These are phyloP conservation scores for Aythya baeri DNA, from an alignment of 2,113 vertebrate species.

Conservation along the genomic window DNA sequence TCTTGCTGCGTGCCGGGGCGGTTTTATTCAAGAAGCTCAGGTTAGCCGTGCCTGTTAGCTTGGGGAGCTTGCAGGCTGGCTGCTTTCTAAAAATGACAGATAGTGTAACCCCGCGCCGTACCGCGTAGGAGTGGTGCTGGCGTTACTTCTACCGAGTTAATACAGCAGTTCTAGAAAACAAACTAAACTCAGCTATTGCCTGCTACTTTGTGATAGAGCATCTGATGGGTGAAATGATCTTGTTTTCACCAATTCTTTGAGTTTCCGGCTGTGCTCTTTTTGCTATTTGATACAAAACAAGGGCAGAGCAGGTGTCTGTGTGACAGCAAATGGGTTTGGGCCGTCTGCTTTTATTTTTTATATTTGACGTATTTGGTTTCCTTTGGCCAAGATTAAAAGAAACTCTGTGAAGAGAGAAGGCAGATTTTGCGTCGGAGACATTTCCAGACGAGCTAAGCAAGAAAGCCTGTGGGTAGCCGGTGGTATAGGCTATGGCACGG, in stretches of 20 bases:
- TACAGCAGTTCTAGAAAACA: constrained; percentile 20
- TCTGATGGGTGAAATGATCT: background rate
- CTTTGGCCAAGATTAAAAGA: background rate
- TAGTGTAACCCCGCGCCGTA: background rate
- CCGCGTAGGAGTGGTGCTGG: background rate
- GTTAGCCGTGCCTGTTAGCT: background rate
- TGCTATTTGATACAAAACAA: background rate
- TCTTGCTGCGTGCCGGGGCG: background rate
- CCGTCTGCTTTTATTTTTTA: background rate
- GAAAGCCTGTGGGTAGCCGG: background rate
- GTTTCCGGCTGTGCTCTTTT: background rate
- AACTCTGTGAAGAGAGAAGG: background rate
- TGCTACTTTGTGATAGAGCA: background rate
- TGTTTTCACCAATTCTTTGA: constrained; percentile 13
- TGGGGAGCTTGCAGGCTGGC: background rate
- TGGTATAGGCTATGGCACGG: accelerated
- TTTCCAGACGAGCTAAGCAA: background rate
- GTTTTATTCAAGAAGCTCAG: accelerated
- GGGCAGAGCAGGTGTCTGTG: background rate
- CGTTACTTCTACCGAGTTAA: background rate
- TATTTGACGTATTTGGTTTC: background rate
- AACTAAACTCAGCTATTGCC: background rate
- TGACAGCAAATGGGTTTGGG: background rate
- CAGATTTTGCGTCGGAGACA: background rate
- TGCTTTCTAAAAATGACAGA: background rate